Conservation (phyloP, 2,113 vertebrate species). For the Todiramphus chloris region DNA sequence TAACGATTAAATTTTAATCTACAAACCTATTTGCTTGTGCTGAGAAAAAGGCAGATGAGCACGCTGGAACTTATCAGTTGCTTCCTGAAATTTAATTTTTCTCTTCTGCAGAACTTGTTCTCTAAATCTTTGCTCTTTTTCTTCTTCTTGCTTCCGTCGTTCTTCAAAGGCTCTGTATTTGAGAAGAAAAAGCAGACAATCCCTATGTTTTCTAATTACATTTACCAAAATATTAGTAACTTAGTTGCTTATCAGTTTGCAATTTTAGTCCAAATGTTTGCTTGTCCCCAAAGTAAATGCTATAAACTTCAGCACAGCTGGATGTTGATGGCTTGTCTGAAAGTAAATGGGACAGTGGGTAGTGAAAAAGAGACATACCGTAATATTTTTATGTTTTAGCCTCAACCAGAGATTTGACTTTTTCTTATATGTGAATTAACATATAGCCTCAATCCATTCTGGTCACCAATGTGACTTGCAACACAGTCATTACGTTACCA, state of each 20-base stretch:
- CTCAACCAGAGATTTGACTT: background rate
- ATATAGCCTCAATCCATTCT: background rate
- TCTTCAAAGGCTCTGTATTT: conserved; percentile 86
- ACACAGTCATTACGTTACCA: background rate
- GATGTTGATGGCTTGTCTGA: background rate
- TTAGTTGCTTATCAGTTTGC: background rate
- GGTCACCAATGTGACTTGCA: background rate
- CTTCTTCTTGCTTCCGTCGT: conserved; percentile 78
- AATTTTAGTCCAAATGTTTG: conserved; percentile 17
- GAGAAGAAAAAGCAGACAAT: conserved; percentile 8
- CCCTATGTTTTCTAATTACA: background rate
- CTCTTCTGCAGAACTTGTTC: conserved; percentile 86
- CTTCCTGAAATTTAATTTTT: conserved; percentile 83
- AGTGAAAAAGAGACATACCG: background rate
- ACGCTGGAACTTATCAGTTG: conserved; percentile 89
- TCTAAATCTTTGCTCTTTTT: conserved; percentile 82
- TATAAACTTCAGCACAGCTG: background rate
- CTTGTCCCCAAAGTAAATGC: background rate
- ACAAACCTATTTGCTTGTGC: conserved; percentile 77
- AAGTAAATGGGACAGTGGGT: background rate
- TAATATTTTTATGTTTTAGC: background rate
- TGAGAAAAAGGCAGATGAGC: conserved; percentile 80
- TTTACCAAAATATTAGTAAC: background rate
- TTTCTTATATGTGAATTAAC: background rate
- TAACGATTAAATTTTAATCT: background rate